Conservation (phyloP, 2,113 vertebrate genomes). For the Furnarius figulus region DNA sequence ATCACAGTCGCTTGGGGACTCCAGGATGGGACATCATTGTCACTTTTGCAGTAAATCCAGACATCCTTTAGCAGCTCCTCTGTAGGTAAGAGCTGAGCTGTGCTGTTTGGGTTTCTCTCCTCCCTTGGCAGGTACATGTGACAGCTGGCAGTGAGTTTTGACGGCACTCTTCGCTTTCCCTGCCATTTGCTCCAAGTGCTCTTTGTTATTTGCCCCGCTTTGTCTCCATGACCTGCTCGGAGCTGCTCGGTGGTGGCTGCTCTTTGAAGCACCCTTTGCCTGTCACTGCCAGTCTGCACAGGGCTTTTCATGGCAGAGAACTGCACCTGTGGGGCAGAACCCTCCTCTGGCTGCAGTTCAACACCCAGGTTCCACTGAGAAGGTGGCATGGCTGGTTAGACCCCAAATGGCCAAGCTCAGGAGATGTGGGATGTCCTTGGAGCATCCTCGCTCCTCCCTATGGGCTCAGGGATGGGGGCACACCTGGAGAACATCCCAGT, state of each 20-base stretch:
- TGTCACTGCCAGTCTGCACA: background rate
- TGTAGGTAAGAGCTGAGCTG: background rate
- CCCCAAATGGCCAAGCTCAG: background rate
- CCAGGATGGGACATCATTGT: background rate
- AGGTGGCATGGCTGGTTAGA: background rate
- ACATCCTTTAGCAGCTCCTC: background rate
- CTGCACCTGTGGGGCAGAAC: background rate
- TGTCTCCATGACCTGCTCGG: constrained; percentile 31
- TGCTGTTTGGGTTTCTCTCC: background rate
- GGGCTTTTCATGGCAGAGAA: background rate
- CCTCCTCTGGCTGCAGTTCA: background rate
- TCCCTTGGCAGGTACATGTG: constrained; percentile 19
- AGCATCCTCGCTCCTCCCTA: rapidly evolving
- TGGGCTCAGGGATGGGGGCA: rapidly evolving
- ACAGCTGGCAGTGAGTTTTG: constrained; percentile 34
- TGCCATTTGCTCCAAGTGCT: constrained; percentile 31
- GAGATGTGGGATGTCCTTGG: background rate
- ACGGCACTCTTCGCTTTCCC: constrained; percentile 31
- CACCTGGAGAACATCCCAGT: background rate
- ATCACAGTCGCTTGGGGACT: background rate
- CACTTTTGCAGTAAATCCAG: constrained; percentile 1
- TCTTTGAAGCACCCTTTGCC: constrained; percentile 17
- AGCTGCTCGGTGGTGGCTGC: constrained; percentile 25
- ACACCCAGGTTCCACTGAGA: background rate
- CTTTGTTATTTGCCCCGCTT: constrained; percentile 39